Base-by-base conservation (phyloP, 2,113 vertebrate genomes). In the Syngnathus floridae region DNA sequence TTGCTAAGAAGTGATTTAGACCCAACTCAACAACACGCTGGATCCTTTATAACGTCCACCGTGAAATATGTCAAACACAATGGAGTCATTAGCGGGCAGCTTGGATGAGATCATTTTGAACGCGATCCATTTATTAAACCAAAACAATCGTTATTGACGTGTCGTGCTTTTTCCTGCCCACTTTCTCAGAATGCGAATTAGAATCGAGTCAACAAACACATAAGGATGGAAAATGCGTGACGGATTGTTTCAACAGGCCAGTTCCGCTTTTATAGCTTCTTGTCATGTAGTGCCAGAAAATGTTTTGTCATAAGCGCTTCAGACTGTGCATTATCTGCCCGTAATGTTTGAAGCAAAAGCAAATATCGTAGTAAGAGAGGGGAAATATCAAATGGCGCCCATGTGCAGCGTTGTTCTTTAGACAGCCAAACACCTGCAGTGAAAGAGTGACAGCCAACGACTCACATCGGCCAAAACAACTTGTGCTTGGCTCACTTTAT, bases 51-150 rank as follows among this genome's bases (percentile, higher is more conserved):
- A 76, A 82, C 46, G 13, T 40, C 56, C 41, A 13, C 37, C 61
- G 38, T 58, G 19, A 69, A 68, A 51, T 59, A 40, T 69, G 64
- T 80, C 38, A 75, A 62, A 72, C 38, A 65, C 9, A 70, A 46
- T 67, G 49, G 58, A 73, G 73, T 70, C 55, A 74, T 66, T 64
- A 43, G 40, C 38, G 10, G 58, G 17, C 67, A 84, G 69, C 72
- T 31, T 72, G 78, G 64, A 71, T 77, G 79, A 78, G 52, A 49
- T 86, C 68, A 71, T 49, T 76, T 61, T 64, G 5, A 75, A 77
- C 62, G 17, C 12, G 69, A 16, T 11, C 46, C 36, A 3, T 64
- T 72, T 60, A 46, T 17, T 38, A 46, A 7, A 64, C 58, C 31
- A 63, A 52, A 56, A 57, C 66, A 55, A 66, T 58, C 54, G 66